Conservation (phyloP, 1,140 invertebrate genomes). For the Oryctes rhinoceros region DNA sequence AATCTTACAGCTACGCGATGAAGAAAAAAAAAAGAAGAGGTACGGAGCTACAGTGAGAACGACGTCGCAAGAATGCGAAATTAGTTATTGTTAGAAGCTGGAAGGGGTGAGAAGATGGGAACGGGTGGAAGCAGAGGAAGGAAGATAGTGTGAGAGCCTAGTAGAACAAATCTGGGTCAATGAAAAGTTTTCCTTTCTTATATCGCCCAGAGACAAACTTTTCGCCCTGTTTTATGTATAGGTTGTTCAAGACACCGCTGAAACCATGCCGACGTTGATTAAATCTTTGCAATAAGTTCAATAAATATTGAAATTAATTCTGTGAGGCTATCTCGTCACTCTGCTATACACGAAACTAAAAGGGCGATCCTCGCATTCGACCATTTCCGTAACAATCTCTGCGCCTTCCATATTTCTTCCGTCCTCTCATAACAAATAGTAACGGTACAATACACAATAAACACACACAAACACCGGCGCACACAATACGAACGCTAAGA, state of each 20-base stretch:
- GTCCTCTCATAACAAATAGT: conserved; percentile 23
- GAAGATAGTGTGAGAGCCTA: neutral
- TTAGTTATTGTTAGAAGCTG: conserved; percentile 6
- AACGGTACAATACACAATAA: neutral
- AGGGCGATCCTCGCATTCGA: too few species aligned
- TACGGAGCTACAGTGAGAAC: neutral
- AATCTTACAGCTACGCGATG: neutral
- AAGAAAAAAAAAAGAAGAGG: neutral
- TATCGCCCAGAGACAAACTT: neutral
- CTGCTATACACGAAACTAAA: too few species aligned
- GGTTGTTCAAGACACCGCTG: too few species aligned
- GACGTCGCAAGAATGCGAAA: neutral
- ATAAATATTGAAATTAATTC: too few species aligned
- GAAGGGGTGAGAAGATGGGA: neutral
- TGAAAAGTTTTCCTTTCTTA: conserved; percentile 28
- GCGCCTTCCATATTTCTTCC: neutral
- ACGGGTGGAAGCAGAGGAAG: neutral
- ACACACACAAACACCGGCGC: neutral
- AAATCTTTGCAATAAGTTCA: too few species aligned
- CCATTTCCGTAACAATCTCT: neutral
- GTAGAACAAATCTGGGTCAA: conserved; percentile 28
- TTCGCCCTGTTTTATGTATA: neutral
- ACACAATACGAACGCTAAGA: too few species aligned
- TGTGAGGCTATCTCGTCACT: too few species aligned
- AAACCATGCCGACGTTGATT: too few species aligned